These are phyloP conservation scores for Lepus timidus DNA, from an alignment of 2,113 vertebrate genomes.

Conservation along the genomic window DNA sequence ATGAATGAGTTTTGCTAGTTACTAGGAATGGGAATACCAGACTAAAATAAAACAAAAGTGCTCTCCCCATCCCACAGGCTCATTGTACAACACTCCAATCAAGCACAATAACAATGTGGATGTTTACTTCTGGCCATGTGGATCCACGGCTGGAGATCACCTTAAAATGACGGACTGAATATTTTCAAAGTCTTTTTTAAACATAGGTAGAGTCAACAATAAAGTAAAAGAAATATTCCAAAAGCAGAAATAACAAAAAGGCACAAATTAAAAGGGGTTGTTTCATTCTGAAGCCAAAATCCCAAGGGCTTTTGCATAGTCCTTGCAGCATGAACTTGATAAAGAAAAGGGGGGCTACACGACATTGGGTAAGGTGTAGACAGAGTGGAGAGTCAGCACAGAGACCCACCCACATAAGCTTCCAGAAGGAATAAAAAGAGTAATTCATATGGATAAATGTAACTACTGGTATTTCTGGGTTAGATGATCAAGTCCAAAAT, in stretches of 20 bases:
- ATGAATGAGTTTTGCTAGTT: neutral
- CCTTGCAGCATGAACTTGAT: neutral
- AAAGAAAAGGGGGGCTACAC: no score
- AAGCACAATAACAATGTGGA: neutral
- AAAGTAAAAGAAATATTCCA: constrained; percentile 10
- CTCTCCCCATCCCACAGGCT: neutral
- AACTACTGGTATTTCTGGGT: neutral
- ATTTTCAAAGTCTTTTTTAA: neutral
- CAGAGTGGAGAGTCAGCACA: neutral
- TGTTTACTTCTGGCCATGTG: neutral
- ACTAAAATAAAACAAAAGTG: neutral
- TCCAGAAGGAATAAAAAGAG: neutral
- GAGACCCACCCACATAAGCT: neutral
- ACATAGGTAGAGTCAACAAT: neutral
- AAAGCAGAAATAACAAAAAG: neutral
- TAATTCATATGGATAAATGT: neutral
- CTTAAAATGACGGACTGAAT: neutral
- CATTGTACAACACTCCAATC: neutral
- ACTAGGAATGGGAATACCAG: neutral
- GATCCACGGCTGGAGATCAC: neutral
- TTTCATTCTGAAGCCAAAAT: neutral
- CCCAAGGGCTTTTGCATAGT: neutral
- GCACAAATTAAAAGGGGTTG: neutral
- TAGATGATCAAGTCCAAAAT: constrained; percentile 11
- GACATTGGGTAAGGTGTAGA: neutral